Base-by-base conservation (phyloP, 92 coral and sea anemone species). In the Anthopleura xanthogrammica region DNA sequence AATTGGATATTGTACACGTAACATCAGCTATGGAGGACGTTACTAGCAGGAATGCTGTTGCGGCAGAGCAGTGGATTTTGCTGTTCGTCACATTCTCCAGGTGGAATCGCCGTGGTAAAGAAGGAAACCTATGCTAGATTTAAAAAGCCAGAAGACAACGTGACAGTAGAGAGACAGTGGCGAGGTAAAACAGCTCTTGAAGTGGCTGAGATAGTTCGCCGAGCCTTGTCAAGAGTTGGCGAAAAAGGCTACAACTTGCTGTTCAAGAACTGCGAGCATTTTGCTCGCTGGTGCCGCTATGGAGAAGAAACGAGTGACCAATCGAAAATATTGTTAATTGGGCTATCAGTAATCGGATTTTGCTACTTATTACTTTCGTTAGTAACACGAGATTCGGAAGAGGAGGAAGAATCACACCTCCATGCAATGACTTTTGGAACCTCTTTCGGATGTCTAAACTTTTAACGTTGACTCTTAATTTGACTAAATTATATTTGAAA, bases 1-100 rank as follows among this genome's bases (percentile, higher is more conserved):
- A n/a, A n/a, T n/a, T n/a, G n/a, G n/a, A 62, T 62, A 62, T 62
- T 19, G 70, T 62, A n/a, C 70, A 62, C 29, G 70, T 62, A 62
- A 62, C 70, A 57, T 57, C 62, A 62, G 36, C 1, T 22, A 5
- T 24, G 29, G 70, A 62, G 9, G 70, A 62, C 29, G 4, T 62
- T 3, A 20, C 23, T 19, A 62, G 70, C 70, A 19, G 19, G 10
- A 9, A 62, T 62, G 70, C 2, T 19, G 70, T 1, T 19, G 29
- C 29, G 1, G 1, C 70, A 22, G 52, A 62, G 70, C 36, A 62
- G 10, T 22, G 23, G 70, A 19, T 62, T 20, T 62, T 62, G 70
- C 70, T 62, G 24, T 20, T 62, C 70, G 29, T 4, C 16, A 68
- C 29, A 29, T 8, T 68, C 46, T 13, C 4, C 9, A 12, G 14